Percentiles rank a stretch among this genome's conserved stretches.
phyloP scores from a whole-genome alignment of 1,140 invertebrate genomes.

The Bombyx mori region ASM3026992v2 NC_085111.1:3152001-3152500 shows the following conservation, averaged over 20 bases:
- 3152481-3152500: too few species aligned
- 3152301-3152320: too few species aligned
- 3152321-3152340: too few species aligned
- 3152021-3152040: constrained; percentile 11
- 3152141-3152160: constrained; percentile 10
- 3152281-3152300: too few species aligned
- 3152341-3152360: too few species aligned
- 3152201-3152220: constrained; percentile 2
- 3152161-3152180: constrained; percentile 3
- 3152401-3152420: too few species aligned
- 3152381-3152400: too few species aligned
- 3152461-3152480: too few species aligned
- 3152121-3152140: constrained; percentile 19
- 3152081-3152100: constrained; percentile 25
- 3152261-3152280: not conserved
- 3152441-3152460: too few species aligned
- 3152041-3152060: constrained; percentile 17
- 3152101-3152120: constrained; percentile 11
- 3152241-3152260: not conserved
- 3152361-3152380: too few species aligned
- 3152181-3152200: constrained; percentile 4
- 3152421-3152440: too few species aligned
- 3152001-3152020: constrained; percentile 17
- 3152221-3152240: too few species aligned
- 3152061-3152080: constrained; percentile 10